Evolutionary conservation across 2,888 invertebrate genomes (phyloP), one percentile per base, ranked within the genome.

Genomic region (Periphyllus acericola): DNA sequence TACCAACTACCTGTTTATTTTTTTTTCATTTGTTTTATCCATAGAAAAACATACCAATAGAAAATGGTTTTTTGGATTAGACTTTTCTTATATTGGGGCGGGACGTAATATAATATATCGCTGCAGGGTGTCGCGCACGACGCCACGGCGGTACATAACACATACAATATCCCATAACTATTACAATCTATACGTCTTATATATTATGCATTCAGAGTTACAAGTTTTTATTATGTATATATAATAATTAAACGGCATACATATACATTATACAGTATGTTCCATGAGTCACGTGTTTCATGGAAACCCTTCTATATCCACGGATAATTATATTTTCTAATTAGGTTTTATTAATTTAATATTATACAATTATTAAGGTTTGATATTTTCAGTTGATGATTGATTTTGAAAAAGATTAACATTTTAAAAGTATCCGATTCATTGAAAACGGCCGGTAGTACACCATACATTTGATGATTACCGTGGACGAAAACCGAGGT

Each of bases 121-220:
- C 81, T 81, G 66, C 40, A 68, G 81, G 80, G 66, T 81, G 66
- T 25, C 40, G 66, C 80, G 36, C 80, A 60, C 60, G 79, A 79
- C 55, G n/a, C 60, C 60, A 79, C 55, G n/a, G 32, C 36, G 8
- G 55, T 3, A 79, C 5, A 55, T 32, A 11, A 34, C 14, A 55
- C 21, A 79, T 29, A 46, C 46, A 29, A 60, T 25, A 60, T 21
- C 21, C 60, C 21, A 25, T 25, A 21, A 60, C 60, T 60, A 60
- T 60, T 60, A 60, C 60, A 4, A 2, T 21, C 25, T 21, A 60
- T 60, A 25, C 21, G 6, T 60, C 21, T 60, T 60, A 60, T 60
- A 60, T 60, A 60, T 25, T 60, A 25, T 60, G 6, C 21, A 9
- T 5, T 60, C 60, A 60, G 5, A 21, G 21, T 60, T 60, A 60